phyloP scores from a whole-genome alignment of 2,888 invertebrate species.

The Noctua pronuba region DNA sequence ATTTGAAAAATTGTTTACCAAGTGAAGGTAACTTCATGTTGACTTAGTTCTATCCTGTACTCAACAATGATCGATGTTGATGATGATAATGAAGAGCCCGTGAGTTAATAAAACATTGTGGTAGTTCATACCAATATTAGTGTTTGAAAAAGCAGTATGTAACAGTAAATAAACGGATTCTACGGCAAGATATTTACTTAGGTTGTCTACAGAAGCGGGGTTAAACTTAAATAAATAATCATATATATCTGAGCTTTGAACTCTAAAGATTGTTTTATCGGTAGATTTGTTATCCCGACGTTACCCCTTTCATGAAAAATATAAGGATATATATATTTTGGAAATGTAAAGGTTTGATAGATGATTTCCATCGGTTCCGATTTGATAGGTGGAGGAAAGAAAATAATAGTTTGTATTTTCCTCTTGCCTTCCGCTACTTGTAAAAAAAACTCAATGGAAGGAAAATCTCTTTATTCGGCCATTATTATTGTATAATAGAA shows the following conservation, averaged over 20 bases:
- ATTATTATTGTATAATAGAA: constrained; percentile 8
- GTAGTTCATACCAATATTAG: background rate
- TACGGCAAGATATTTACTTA: constrained; percentile 25
- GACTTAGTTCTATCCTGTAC: background rate
- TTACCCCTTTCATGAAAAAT: constrained; percentile 51
- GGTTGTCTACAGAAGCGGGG: constrained; percentile 24
- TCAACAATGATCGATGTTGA: background rate
- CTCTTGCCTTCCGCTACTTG: constrained; percentile 21
- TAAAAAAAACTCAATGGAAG: constrained; percentile 24
- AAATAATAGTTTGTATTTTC: constrained; percentile 55
- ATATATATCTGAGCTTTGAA: constrained; percentile 54
- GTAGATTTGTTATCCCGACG: constrained; percentile 54
- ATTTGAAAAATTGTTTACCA: background rate
- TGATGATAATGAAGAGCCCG: background rate
- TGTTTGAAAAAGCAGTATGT: background rate
- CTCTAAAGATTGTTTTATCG: constrained; percentile 46
- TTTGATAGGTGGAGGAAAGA: constrained; percentile 36
- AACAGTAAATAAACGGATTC: constrained; percentile 27
- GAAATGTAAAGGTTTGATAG: constrained; percentile 54
- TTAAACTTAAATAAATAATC: constrained; percentile 54
- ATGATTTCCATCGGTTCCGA: constrained; percentile 52
- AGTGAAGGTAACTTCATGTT: background rate
- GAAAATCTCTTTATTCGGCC: constrained; percentile 23
- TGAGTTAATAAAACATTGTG: constrained; percentile 1
- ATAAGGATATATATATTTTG: constrained; percentile 48